These are phyloP conservation scores for human (Homo sapiens) DNA, from an alignment of 2,113 vertebrate genomes.

Conservation along the genomic window DNA sequence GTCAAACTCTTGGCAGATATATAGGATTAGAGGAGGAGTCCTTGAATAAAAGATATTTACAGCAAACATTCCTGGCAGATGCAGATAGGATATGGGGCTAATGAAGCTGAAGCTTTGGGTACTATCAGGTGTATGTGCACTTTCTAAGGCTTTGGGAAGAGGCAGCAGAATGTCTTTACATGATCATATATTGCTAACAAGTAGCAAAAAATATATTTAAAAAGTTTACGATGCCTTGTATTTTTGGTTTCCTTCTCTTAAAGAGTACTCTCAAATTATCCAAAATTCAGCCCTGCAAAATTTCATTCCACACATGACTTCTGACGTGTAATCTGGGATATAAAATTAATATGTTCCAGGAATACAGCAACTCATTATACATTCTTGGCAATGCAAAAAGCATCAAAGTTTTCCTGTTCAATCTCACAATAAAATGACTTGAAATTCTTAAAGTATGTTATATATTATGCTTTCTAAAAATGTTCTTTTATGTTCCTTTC, in stretches of 20 bases:
- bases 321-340: neutral
- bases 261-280: neutral
- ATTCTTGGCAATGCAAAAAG: neutral
- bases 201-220: neutral
- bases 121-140: neutral
- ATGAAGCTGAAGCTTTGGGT: neutral
- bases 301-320: neutral
- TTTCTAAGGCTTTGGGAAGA: neutral
- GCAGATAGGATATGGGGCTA: neutral
- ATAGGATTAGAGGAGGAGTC: neutral
- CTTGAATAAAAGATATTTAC: neutral
- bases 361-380: neutral
- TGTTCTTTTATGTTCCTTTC: neutral
- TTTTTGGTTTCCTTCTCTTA: neutral
- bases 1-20: neutral
- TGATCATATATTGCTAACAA: neutral
- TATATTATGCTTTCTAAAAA: neutral
- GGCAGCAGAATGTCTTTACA: neutral
- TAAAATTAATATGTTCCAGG: neutral
- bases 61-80: neutral
- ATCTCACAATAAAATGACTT: neutral
- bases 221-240: neutral
- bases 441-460: neutral
- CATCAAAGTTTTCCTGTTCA: neutral
- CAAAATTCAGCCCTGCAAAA: neutral